Conservation (phyloP, 2,888 invertebrate genomes). For the Drosophila neotestacea region DNA sequence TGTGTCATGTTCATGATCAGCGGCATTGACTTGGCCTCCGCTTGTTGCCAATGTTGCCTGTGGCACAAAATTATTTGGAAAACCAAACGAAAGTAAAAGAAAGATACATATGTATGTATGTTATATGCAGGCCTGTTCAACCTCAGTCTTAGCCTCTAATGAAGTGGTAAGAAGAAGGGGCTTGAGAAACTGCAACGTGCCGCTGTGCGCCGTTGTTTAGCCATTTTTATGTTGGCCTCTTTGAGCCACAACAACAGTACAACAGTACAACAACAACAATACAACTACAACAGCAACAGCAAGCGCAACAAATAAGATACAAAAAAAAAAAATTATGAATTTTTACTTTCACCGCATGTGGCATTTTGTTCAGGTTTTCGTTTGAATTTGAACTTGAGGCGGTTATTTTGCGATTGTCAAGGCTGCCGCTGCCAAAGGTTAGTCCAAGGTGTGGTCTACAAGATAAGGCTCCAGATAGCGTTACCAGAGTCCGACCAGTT, state of each 20-base stretch:
- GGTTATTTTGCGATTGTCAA: constrained; percentile 67
- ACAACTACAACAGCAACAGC: constrained; percentile 26
- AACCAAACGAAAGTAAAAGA: constrained; percentile 75
- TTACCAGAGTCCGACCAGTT: constrained; percentile 12
- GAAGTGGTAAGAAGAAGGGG: constrained; percentile 79
- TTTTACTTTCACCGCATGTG: constrained; percentile 84
- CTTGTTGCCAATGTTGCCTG: constrained; percentile 12
- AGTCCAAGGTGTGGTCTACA: constrained; percentile 66
- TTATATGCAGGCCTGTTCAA: constrained; percentile 20
- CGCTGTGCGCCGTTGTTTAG: constrained; percentile 66
- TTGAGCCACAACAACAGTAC: constrained; percentile 51
- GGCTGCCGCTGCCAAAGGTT: constrained; percentile 69
- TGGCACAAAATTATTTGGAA: constrained; percentile 72
- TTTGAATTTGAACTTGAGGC: constrained; percentile 71
- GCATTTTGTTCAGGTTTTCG: constrained; percentile 66
- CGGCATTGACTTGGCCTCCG: constrained; percentile 52
- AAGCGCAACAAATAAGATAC: constrained; percentile 4
- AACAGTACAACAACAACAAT: neutral
- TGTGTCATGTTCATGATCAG: constrained; percentile 79
- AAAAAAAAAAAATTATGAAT: constrained; percentile 77
- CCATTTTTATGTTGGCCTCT: constrained; percentile 71
- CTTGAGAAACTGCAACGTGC: constrained; percentile 58
- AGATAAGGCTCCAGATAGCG: constrained; percentile 38
- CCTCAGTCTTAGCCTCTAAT: constrained; percentile 60
- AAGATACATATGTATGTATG: constrained; percentile 38